Evolutionary conservation across 2,797 vertebrate genomes (phyloP).

Genomic region (Falco naumanni): DNA sequence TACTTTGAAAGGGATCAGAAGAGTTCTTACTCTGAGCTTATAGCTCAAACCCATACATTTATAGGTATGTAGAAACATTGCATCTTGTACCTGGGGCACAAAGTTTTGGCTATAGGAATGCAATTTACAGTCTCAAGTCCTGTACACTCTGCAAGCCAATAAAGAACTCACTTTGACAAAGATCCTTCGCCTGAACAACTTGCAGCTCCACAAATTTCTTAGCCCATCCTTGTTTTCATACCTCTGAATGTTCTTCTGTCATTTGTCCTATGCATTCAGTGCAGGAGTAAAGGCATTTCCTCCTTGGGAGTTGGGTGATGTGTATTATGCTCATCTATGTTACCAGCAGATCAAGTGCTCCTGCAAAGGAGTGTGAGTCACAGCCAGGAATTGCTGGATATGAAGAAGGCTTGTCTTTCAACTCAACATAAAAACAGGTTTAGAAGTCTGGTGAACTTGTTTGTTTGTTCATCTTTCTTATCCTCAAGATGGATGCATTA

Average conservation of each 20-base stretch:
- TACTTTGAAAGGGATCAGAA: not conserved
- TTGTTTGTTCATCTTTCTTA: not conserved
- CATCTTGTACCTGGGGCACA: not conserved
- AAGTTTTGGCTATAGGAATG: not conserved
- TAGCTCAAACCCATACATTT: not conserved
- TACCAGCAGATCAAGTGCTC: not conserved
- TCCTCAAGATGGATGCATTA: not conserved
- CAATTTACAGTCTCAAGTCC: not conserved
- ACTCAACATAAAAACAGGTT: not conserved
- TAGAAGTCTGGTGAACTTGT: not conserved
- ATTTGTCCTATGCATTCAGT: not conserved
- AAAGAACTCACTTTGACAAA: not conserved
- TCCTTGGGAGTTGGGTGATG: not conserved
- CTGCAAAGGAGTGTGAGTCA: not conserved
- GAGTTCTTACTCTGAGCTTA: not conserved
- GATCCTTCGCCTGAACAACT: not conserved
- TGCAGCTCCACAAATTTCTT: not conserved
- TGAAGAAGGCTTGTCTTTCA: not conserved
- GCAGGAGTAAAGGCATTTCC: not conserved
- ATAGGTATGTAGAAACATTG: not conserved
- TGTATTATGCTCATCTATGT: not conserved
- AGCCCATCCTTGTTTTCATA: not conserved
- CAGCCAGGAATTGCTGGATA: not conserved
- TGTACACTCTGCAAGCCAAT: not conserved
- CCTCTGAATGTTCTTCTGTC: not conserved